phyloP scores from a whole-genome alignment of 1,140 invertebrate species.

The Brachystomella parvula region DNA sequence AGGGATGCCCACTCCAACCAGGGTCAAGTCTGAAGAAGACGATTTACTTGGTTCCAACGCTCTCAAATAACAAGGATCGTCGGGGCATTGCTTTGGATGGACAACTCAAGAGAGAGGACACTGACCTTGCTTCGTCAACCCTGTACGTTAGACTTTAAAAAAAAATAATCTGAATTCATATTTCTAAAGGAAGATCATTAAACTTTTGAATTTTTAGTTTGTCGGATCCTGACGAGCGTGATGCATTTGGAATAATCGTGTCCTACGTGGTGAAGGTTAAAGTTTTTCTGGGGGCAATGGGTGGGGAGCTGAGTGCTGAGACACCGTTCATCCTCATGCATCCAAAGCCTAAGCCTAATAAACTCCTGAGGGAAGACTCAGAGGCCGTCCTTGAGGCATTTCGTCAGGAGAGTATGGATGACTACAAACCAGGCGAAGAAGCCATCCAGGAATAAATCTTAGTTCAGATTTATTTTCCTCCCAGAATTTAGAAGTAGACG shows the following conservation, averaged over 20 bases:
- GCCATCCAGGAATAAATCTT: conserved; percentile 22
- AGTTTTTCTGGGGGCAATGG: conserved; percentile 78
- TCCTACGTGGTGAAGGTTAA: conserved; percentile 91
- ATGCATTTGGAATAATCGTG: conserved; percentile 81
- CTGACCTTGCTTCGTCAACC: conserved; percentile 91
- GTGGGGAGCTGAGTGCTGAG: conserved; percentile 88
- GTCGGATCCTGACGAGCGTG: conserved; percentile 67
- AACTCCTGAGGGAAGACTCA: conserved; percentile 38
- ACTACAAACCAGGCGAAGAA: conserved; percentile 26
- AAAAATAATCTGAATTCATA: background rate
- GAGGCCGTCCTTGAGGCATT: conserved; percentile 40
- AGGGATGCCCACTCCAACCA: conserved; percentile 90
- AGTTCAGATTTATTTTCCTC: too few relatives aligned
- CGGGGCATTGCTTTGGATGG: conserved; percentile 92
- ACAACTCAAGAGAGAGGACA: conserved; percentile 77
- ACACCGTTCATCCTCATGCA: conserved; percentile 96
- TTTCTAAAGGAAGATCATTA: background rate
- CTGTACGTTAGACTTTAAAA: conserved; percentile 55
- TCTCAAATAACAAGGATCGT: conserved; percentile 74
- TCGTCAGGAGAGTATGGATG: conserved; percentile 40
- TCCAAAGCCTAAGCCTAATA: conserved; percentile 56
- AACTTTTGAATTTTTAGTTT: conserved; percentile 48
- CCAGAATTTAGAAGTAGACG: too few relatives aligned
- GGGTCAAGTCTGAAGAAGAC: conserved; percentile 88
- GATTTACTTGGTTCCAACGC: conserved; percentile 70